phyloP scores from a whole-genome alignment of 2,888 invertebrate genomes.

The Holacanthella duospinosa region DNA sequence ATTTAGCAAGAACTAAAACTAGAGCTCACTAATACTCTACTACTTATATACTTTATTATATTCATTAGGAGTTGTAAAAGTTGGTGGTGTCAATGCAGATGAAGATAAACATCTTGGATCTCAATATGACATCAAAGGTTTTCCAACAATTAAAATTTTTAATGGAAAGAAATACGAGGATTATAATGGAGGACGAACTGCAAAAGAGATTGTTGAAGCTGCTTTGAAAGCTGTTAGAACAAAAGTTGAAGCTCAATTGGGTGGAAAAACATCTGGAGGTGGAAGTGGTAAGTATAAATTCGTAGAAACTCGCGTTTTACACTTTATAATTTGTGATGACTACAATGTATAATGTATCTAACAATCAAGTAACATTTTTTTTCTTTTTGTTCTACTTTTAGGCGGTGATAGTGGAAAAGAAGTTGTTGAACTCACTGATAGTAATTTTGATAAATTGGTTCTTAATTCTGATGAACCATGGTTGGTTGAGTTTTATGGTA shows the following conservation, averaged over 20 bases:
- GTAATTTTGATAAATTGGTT: constrained; percentile 87
- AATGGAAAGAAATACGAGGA: constrained; percentile 75
- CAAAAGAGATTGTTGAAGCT: constrained; percentile 73
- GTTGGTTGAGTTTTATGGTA: constrained; percentile 93
- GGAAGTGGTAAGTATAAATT: constrained; percentile 15
- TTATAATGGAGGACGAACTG: constrained; percentile 73
- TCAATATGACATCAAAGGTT: constrained; percentile 74
- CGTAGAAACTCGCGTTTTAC: neutral
- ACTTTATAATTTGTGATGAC: too few relatives aligned
- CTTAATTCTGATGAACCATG: constrained; percentile 88
- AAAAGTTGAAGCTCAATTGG: constrained; percentile 59
- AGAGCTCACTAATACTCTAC: neutral
- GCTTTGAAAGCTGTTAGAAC: constrained; percentile 66
- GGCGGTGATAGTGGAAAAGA: constrained; percentile 43
- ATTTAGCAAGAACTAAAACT: neutral
- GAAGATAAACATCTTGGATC: constrained; percentile 69
- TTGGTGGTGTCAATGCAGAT: constrained; percentile 89
- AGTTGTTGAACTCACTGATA: constrained; percentile 88
- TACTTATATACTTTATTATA: neutral
- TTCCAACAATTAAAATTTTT: constrained; percentile 94
- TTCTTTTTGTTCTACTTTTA: neutral
- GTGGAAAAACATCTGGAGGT: constrained; percentile 45
- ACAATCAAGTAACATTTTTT: too few relatives aligned
- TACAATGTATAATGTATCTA: too few relatives aligned
- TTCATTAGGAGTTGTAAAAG: constrained; percentile 75